A percentile compares a stretch with the other conserved stretches of the same genome.
Evolutionary conservation across 2,113 vertebrate genomes (phyloP).

Genomic region (Menura novaehollandiae): DNA sequence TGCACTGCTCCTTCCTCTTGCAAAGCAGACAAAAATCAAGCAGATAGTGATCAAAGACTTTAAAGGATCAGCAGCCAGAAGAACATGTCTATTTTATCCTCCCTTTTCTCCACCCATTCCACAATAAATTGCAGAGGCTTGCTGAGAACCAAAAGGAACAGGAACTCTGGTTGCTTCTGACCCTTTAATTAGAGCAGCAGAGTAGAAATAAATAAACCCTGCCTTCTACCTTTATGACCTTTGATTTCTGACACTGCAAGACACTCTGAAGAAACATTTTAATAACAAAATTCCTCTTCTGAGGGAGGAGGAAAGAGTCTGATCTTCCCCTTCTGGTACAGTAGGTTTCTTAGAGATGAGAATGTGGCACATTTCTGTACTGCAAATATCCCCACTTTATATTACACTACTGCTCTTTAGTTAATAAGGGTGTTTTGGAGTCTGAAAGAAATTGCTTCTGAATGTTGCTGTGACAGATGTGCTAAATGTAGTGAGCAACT

Average conservation of each 20-base stretch:
- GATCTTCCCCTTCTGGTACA: not conserved
- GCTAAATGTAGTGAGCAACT: not conserved
- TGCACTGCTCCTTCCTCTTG: not conserved
- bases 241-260: constrained; percentile 20
- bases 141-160: constrained; percentile 38
- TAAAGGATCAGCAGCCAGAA: constrained; percentile 42
- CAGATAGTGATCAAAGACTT: constrained; percentile 34
- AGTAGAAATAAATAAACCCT: constrained; percentile 44
- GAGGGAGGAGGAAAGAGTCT: not conserved
- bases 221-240: constrained; percentile 41
- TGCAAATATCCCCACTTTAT: not conserved
- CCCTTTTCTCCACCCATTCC: not conserved
- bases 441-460: not conserved
- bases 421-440: not conserved
- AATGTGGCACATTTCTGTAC: not conserved
- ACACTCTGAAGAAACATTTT: not conserved
- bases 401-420: not conserved
- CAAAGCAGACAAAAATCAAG: constrained; percentile 16
- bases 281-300: not conserved
- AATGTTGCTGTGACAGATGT: not conserved
- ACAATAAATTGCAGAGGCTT: constrained; percentile 54
- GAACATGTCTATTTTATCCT: constrained; percentile 22
- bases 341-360: not conserved
- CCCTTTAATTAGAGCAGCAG: constrained; percentile 66
- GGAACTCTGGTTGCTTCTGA: not conserved